These are phyloP conservation scores for Parazoanthus atlanticus DNA, from an alignment of 92 coral and sea anemone species.

Conservation along the genomic window DNA sequence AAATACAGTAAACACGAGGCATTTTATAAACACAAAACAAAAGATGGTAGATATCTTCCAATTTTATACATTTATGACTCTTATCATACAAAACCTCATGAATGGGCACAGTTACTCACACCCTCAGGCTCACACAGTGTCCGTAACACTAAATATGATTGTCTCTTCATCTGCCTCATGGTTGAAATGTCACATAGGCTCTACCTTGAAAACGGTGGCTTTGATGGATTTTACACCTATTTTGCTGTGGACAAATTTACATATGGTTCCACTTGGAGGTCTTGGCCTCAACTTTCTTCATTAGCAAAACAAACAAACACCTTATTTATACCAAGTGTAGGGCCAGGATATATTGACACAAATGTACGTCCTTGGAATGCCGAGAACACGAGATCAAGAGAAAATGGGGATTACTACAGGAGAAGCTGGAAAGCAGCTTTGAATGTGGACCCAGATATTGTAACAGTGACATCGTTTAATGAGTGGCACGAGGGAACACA, in stretches of 20 bases:
- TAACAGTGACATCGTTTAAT: slow-evolving; percentile 94
- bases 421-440: slow-evolving; percentile 92
- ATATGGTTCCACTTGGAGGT: slow-evolving; percentile 87
- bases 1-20: slow-evolving; percentile 79
- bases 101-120: slow-evolving; percentile 85
- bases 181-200: slow-evolving; percentile 79
- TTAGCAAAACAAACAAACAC: slow-evolving; percentile 79
- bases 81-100: slow-evolving; percentile 79
- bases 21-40: slow-evolving; percentile 79
- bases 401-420: slow-evolving; percentile 82
- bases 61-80: slow-evolving; percentile 92
- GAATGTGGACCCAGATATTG: slow-evolving; percentile 74
- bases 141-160: slow-evolving; percentile 90
- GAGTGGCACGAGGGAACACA: slow-evolving; percentile 99
- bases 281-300: slow-evolving; percentile 79
- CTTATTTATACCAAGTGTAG: slow-evolving; percentile 94
- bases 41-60: slow-evolving; percentile 72
- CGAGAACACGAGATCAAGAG: slow-evolving; percentile 73
- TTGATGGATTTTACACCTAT: slow-evolving; percentile 97
- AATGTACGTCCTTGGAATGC: slow-evolving; percentile 91
- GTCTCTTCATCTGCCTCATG: slow-evolving; percentile 86
- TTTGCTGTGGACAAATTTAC: slow-evolving; percentile 93
- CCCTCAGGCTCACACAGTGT: slow-evolving; percentile 82
- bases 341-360: slow-evolving; percentile 95
- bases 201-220: slow-evolving; percentile 82